Base-by-base conservation (phyloP, 2,113 vertebrate species). In the Ibidorhyncha struthersii region DNA sequence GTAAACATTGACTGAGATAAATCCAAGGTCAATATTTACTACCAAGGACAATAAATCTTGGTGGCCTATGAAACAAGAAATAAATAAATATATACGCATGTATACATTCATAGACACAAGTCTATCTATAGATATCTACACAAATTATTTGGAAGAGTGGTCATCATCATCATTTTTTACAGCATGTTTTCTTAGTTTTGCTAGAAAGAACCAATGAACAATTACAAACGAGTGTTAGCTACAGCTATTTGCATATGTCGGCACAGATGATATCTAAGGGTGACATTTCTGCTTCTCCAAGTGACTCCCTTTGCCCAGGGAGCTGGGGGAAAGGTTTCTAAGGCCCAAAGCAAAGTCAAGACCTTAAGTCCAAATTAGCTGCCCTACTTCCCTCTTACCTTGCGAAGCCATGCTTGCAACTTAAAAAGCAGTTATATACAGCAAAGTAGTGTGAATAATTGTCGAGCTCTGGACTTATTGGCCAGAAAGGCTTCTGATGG, bases 11-110 rank as follows among this genome's bases (percentile, higher is more conserved):
- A 98, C 97, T 97, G 94, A 98, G 97, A 98, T 98, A 98, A 97
- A 97, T 96, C 94, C 96, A 94, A 97, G 97, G 97, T 98, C 97
- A 98, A 98, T 98, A 98, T 98, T 98, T 98, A 96, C 97, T 95
- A 97, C 96, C 80, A 97, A 96, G 96, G 86, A 98, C 97, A 98
- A 98, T 98, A 98, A 98, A 98, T 98, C 98, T 96, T 90, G 73
- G 89, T 63, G 74, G 89, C 93, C 87, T 84, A 80, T 50, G 94
- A 97, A 96, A 97, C 81, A 91, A 38, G 93, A 96, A 98, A 96
- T 95, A 82, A 94, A 97, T 96, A 93, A 86, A 90, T 94, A 97
- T n/a, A 61, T 96, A 94, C 78, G 55, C 91, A 91, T 93, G 94
- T 56, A 94, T 49, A 91, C 83, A 95, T 90, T 94, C 59, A 93